Evolutionary conservation across 1,140 invertebrate species (phyloP).

Genomic region (Dermatophagoides farinae): DNA sequence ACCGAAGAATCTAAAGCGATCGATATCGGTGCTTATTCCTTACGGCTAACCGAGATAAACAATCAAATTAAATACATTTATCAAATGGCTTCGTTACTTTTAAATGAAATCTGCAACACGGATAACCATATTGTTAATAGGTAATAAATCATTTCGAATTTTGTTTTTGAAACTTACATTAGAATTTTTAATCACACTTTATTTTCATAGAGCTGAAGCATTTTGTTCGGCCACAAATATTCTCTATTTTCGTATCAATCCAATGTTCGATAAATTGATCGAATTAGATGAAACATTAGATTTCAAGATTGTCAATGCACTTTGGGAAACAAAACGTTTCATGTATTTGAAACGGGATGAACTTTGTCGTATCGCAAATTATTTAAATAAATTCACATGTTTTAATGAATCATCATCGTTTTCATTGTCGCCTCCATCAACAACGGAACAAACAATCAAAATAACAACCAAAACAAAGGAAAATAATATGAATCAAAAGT

Average conservation of each 20-base stretch:
- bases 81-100: background rate
- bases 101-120: slow-evolving; percentile 37
- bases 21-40: background rate
- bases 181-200: background rate
- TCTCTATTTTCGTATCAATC: slow-evolving; percentile 44
- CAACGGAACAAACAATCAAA: too few relatives aligned
- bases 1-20: slow-evolving; percentile 22
- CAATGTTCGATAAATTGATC: slow-evolving; percentile 43
- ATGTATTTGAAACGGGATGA: background rate
- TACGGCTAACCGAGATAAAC: background rate
- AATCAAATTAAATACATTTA: background rate
- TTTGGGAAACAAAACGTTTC: slow-evolving; percentile 80
- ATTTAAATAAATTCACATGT: background rate
- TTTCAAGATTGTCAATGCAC: slow-evolving; percentile 56
- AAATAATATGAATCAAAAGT: too few relatives aligned
- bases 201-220: slow-evolving; percentile 38
- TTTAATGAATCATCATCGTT: too few relatives aligned
- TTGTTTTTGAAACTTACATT: background rate
- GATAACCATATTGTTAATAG: slow-evolving; percentile 72
- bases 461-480: too few relatives aligned
- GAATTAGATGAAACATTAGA: slow-evolving; percentile 70
- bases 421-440: too few relatives aligned
- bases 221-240: slow-evolving; percentile 74
- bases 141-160: background rate
- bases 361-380: background rate